Evolutionary conservation across 2,888 invertebrate genomes (phyloP).

Genomic region (Panopea generosa): DNA sequence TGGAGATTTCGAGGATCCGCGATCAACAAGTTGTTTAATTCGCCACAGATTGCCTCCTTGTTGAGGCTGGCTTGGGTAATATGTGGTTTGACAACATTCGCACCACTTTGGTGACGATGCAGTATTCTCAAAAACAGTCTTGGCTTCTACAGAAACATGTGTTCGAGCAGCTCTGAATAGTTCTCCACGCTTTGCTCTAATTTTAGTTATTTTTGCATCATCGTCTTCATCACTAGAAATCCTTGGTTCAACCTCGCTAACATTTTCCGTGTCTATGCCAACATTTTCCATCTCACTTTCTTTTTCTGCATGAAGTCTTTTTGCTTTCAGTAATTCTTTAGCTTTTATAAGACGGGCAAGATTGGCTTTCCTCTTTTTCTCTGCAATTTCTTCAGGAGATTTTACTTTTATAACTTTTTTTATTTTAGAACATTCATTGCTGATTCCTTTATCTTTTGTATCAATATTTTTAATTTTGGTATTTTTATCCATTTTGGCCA

Average conservation of each 20-base stretch:
- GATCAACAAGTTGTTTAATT: slow-evolving; percentile 56
- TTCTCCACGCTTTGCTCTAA: slow-evolving; percentile 51
- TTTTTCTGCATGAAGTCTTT: background rate
- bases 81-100: slow-evolving; percentile 58
- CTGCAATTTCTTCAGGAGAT: slow-evolving; percentile 51
- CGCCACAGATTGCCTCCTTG: slow-evolving; percentile 60
- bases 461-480: slow-evolving; percentile 13
- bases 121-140: slow-evolving; percentile 50
- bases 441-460: slow-evolving; percentile 9
- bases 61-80: slow-evolving; percentile 54
- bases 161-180: slow-evolving; percentile 62
- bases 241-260: slow-evolving; percentile 16
- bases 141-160: slow-evolving; percentile 58
- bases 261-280: background rate
- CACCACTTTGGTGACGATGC: slow-evolving; percentile 51
- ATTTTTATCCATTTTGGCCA: slow-evolving; percentile 24
- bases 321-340: slow-evolving; percentile 46
- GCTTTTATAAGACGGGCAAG: slow-evolving; percentile 51
- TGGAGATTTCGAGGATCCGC: slow-evolving; percentile 43
- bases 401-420: slow-evolving; percentile 6
- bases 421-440: slow-evolving; percentile 8
- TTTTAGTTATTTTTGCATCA: slow-evolving; percentile 37
- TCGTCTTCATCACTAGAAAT: slow-evolving; percentile 18
- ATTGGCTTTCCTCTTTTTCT: slow-evolving; percentile 55
- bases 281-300: slow-evolving; percentile 5